Evolutionary conservation across 2,797 vertebrate species (phyloP), one percentile per base, ranked within the genome.

Genomic region (Halcyon chelicuti): DNA sequence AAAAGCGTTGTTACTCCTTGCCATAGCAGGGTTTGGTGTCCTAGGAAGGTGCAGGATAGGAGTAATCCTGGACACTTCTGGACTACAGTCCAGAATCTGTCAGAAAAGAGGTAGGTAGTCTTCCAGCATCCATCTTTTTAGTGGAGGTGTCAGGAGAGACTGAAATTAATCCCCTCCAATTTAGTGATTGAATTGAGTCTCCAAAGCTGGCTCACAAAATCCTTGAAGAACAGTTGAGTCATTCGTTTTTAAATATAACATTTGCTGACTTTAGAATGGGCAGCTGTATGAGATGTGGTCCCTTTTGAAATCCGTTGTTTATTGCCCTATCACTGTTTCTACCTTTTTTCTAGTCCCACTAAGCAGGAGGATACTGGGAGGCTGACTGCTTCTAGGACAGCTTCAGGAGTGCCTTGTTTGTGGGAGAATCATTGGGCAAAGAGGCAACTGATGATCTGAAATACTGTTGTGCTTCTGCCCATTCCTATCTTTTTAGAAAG

Each of bases 131-230:
- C 58, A 7, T 79, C 86, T 88, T 88, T 83, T 52, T 63, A 68
- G n/a, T 81, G 26, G 42, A 90, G 39, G 71, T 90, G 55, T 47
- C 31, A 87, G 28, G 42, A 88, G 52, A 86, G 46, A 61, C 57
- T 83, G 74, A 88, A 81, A 78, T 94, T 88, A 75, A 55, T 94
- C 63, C 81, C 17, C 13, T 88, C 58, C 63, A 93, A 90, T 96
- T 95, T 74, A 68, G 44, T 93, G 79, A 97, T 90, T 84, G 73
- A 70, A 90, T 85, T 88, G 75, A 73, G 52, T 83, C 75, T 88
- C 62, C 76, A 79, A 66, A 93, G n/a, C 47, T 94, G 82, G 47
- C 90, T 91, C 47, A 51, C 26, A 79, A 49, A 76, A 40, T 76
- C 44, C 35, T 85, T 65, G 55, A 78, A 79, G 73, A 88, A 65